Percentiles rank a stretch among this genome's conserved stretches.
Evolutionary conservation across 1,140 invertebrate species (phyloP).

Genomic region (Solen grandis): DNA sequence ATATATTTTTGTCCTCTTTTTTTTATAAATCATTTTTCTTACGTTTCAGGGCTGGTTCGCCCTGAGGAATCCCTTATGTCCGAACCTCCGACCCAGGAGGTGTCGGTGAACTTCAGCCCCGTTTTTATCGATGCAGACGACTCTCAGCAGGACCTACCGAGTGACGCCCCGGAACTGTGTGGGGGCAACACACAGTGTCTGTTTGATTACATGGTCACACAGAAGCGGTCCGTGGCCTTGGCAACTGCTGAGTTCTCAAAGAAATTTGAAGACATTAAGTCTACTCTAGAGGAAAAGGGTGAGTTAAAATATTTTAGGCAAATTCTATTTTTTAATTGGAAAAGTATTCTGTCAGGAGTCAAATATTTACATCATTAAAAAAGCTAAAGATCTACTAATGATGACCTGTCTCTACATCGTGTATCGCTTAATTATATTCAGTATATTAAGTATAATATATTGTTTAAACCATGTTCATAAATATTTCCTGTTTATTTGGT

Average conservation of each 20-base stretch:
- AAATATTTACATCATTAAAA: not conserved
- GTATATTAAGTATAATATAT: not conserved
- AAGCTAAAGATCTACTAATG: not conserved
- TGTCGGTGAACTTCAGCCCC: conserved; percentile 16
- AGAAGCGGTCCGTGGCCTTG: conserved; percentile 65
- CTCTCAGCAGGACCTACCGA: conserved; percentile 31
- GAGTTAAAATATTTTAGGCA: conserved; percentile 6
- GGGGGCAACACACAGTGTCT: conserved; percentile 67
- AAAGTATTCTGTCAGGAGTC: not conserved
- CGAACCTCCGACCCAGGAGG: not conserved
- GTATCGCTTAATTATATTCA: not conserved
- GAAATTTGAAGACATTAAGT: conserved; percentile 65
- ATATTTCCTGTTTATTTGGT: not conserved
- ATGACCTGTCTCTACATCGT: not conserved
- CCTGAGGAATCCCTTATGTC: conserved; percentile 57
- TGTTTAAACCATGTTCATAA: not conserved
- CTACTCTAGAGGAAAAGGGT: conserved; percentile 69
- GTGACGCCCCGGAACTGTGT: conserved; percentile 63
- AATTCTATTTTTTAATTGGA: not conserved
- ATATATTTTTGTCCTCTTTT: not conserved
- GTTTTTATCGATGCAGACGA: conserved; percentile 57
- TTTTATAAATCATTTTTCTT: not conserved
- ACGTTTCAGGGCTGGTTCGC: conserved; percentile 48
- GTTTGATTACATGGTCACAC: conserved; percentile 72
- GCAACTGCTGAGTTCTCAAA: conserved; percentile 68